These are phyloP conservation scores for Mionectes olivaceus DNA, from an alignment of 2,797 vertebrate genomes.

Conservation along the genomic window DNA sequence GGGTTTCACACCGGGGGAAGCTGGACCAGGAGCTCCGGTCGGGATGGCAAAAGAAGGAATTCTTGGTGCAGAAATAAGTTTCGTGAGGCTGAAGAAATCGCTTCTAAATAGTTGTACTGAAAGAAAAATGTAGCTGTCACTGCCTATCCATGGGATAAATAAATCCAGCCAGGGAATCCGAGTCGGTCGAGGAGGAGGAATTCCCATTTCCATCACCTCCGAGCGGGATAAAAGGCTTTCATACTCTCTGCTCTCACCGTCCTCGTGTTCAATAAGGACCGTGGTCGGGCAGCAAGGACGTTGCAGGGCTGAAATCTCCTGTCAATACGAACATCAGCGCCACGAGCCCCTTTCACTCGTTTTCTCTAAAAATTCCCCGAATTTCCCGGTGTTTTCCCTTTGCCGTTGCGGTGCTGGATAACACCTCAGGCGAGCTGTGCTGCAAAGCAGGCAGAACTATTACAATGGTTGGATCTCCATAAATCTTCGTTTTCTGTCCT, in stretches of 20 bases:
- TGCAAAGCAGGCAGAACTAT: accelerated
- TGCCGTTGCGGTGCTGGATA: neutral
- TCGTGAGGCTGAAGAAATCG: neutral
- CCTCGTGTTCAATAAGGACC: neutral
- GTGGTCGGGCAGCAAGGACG: neutral
- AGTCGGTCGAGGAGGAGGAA: neutral
- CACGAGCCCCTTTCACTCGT: neutral
- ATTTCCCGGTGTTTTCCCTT: neutral
- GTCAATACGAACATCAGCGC: accelerated
- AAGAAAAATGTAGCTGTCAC: accelerated
- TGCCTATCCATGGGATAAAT: accelerated
- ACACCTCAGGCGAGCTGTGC: neutral
- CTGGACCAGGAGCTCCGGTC: neutral
- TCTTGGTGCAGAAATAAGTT: too few relatives aligned
- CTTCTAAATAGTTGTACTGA: too few relatives aligned
- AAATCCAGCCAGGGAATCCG: neutral
- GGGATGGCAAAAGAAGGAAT: neutral
- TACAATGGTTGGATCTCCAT: accelerated
- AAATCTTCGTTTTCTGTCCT: neutral
- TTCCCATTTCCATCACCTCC: neutral
- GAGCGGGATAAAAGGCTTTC: neutral
- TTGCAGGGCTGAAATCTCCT: too few relatives aligned
- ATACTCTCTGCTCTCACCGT: neutral
- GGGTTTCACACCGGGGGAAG: neutral
- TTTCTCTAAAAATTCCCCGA: neutral